Percentiles rank a stretch among this genome's conserved stretches.
Conservation (phyloP, 2,888 invertebrate genomes). For the Caenorhabditis becei region DNA sequence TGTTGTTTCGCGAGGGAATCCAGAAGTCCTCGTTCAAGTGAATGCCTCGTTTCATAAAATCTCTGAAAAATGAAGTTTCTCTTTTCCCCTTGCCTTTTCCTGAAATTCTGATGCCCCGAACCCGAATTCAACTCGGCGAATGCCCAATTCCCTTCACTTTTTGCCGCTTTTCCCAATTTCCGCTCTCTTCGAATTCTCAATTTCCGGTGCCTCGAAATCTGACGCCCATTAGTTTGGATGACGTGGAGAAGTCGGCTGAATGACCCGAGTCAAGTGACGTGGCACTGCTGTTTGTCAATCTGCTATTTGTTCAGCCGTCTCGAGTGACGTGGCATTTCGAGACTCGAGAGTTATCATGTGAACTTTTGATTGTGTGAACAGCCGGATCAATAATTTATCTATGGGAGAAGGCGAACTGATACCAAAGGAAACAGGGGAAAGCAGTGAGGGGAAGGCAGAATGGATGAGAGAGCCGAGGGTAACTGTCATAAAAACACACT, state of each 20-base stretch:
- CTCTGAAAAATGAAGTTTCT: too few relatives aligned
- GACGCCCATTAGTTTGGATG: slow-evolving; percentile 1
- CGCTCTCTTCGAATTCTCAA: slow-evolving; percentile 4
- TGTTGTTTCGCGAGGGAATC: too few relatives aligned
- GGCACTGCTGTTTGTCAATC: not conserved
- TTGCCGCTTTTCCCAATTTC: not conserved
- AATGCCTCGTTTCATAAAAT: too few relatives aligned
- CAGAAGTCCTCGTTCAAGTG: too few relatives aligned
- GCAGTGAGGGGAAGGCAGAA: not conserved
- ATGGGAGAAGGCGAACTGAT: not conserved
- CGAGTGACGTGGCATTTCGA: slow-evolving; percentile 2
- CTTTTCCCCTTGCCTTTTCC: too few relatives aligned
- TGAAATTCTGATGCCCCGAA: too few relatives aligned
- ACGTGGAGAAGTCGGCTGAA: not conserved
- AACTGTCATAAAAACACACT: not conserved
- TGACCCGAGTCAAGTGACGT: not conserved
- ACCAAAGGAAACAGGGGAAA: not conserved
- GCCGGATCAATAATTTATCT: not conserved
- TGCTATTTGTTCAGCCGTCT: not conserved
- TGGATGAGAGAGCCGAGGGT: not conserved
- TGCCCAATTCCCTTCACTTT: not conserved
- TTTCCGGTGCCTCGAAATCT: slow-evolving; percentile 9
- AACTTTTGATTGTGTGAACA: not conserved
- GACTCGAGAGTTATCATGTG: not conserved
- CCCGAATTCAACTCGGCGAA: too few relatives aligned